Evolutionary conservation across 2,888 invertebrate species (phyloP).

Genomic region (Platynereis dumerilii): DNA sequence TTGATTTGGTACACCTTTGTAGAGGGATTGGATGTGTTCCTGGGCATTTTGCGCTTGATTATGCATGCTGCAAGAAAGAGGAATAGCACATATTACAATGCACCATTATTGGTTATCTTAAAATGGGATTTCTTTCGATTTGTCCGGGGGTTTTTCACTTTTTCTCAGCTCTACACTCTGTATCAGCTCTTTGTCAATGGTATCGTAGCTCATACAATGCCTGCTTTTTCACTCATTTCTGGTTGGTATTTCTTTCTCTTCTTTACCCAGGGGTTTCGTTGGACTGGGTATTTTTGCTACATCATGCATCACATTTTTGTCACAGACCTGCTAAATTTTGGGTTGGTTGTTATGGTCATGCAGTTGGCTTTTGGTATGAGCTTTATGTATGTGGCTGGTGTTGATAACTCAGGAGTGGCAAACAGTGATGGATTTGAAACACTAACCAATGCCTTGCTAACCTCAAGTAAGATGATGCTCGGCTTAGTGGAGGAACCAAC

Average conservation of each 20-base stretch:
- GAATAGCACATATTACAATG: too few species aligned
- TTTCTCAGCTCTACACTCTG: too few species aligned
- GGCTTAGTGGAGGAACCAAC: conserved; percentile 1
- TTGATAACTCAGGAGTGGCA: neutral
- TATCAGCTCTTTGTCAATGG: too few species aligned
- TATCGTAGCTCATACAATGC: too few species aligned
- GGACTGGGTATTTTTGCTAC: conserved; percentile 6
- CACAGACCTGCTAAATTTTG: conserved; percentile 12
- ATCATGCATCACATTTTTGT: conserved; percentile 19
- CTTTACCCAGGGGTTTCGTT: conserved; percentile 2
- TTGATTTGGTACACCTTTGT: too few species aligned
- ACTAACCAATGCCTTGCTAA: neutral
- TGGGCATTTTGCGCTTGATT: too few species aligned
- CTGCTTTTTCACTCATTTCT: too few species aligned
- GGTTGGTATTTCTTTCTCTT: conserved; percentile 9
- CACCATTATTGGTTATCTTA: neutral
- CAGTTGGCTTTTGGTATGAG: conserved; percentile 7
- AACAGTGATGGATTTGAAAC: neutral
- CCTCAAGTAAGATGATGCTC: conserved; percentile 9
- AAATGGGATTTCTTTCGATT: neutral
- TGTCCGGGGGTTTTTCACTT: neutral
- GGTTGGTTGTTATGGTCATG: neutral
- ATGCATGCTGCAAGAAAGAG: too few species aligned
- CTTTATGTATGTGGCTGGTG: neutral
- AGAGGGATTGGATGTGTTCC: too few species aligned